Evolutionary conservation across 2,113 vertebrate genomes (phyloP).

Genomic region (Mesocricetus auratus): DNA sequence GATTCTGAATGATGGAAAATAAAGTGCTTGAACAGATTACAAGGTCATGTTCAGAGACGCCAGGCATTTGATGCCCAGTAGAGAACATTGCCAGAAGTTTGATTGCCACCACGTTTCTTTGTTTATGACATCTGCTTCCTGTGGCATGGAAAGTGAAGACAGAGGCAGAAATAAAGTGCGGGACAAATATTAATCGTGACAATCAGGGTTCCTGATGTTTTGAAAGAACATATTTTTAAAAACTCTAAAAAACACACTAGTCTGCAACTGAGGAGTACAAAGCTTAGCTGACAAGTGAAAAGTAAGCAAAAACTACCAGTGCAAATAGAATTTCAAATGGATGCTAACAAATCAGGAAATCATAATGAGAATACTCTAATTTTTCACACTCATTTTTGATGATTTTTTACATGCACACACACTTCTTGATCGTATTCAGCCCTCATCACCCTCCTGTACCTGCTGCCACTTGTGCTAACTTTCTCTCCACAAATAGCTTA

Average conservation of each 20-base stretch:
- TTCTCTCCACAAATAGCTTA: too few relatives aligned
- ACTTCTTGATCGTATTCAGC: background rate
- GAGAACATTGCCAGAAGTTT: conserved; percentile 64
- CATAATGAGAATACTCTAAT: background rate
- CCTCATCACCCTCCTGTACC: too few relatives aligned
- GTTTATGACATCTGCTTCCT: conserved; percentile 81
- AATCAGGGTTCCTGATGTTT: conserved; percentile 51
- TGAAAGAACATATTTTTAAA: conserved; percentile 47
- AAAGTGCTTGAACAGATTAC: conserved; percentile 64
- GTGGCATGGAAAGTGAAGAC: conserved; percentile 49
- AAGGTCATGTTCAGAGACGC: conserved; percentile 76
- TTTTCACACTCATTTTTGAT: background rate
- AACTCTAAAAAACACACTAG: background rate
- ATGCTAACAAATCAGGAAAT: background rate
- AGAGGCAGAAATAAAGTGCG: conserved; percentile 55
- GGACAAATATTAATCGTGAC: conserved; percentile 69
- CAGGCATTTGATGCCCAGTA: conserved; percentile 61
- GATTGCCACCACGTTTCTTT: conserved; percentile 76
- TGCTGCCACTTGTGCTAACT: too few relatives aligned
- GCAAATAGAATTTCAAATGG: background rate
- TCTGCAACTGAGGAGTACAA: background rate
- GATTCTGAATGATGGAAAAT: conserved; percentile 64
- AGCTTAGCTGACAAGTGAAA: background rate
- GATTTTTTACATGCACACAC: too few relatives aligned
- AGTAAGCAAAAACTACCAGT: background rate